Base-by-base conservation (phyloP, 2,113 vertebrate species). In the Dasyprocta punctata region DNA sequence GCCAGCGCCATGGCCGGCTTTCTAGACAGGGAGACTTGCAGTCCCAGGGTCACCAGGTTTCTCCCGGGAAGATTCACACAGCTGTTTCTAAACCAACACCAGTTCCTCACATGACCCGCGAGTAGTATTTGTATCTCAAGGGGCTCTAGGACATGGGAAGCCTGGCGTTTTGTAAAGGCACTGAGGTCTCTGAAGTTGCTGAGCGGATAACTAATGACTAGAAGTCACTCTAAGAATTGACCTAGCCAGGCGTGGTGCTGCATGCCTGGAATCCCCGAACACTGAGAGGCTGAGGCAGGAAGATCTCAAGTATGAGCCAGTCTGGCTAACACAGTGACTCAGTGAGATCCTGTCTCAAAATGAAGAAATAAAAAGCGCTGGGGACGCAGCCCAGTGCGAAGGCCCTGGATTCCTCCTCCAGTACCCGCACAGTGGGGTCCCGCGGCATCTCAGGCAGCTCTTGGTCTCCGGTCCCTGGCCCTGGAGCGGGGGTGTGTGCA, bases 401-500 rank as follows among this genome's bases (percentile, higher is more conserved):
- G 6, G 28, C 44, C 13, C 75, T 6, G 44, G 73, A 13, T 26
- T 2, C 73, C 71, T 19, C 7, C 54, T 5, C 54, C 54, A 56
- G 54, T 5, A 19, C 54, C 52, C 17, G 5, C 54, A 56, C 54
- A 16, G 54, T 54, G 54, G 54, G 54, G 54, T 54, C 54, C 54
- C 14, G 4, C 2, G 14, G 54, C 26, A 44, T 17, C 26, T 17
- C 81, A 22, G 56, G 65, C 63, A 26, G 54, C 92, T 44, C 1
- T 2, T 0, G 5, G 16, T 24, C 30, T 10, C 49, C 6, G 24
- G 26, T 49, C 5, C 81, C 82, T 10, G 2, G 33, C 44, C 8
- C 12, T 0, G 11, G 41, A n/a, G 5, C 11, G 0, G 10, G 41
- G 9, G 47, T 8, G 1, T 3, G 1, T 4, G 14, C 4, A 1